Percentiles rank a stretch among this genome's conserved stretches.
Conservation (phyloP, 2,888 invertebrate genomes). For the Spicauda simplicius region DNA sequence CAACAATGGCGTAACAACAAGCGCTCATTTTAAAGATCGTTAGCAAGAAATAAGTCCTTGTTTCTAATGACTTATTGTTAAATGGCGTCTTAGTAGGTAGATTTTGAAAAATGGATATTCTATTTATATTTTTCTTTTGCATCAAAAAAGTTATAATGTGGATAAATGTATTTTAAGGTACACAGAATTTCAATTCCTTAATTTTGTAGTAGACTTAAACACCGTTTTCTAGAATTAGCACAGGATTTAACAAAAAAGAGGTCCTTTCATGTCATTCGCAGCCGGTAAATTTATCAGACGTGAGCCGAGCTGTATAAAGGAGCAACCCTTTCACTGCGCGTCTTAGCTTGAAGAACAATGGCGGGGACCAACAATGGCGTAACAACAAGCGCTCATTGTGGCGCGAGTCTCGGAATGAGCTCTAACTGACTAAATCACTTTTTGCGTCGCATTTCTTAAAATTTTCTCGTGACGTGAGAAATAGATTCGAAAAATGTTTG, state of each 20-base stretch:
- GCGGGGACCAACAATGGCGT: conserved; percentile 25
- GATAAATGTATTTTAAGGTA: too few relatives aligned
- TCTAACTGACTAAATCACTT: not conserved
- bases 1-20: conserved; percentile 29
- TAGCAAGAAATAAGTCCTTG: conserved; percentile 4
- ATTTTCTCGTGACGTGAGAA: too few relatives aligned
- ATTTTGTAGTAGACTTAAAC: conserved; percentile 3
- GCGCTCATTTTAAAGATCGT: conserved; percentile 6
- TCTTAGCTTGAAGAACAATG: conserved; percentile 16
- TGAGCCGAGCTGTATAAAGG: too few relatives aligned
- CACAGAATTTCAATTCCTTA: too few relatives aligned
- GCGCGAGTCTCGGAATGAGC: not conserved
- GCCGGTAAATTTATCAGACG: too few relatives aligned
- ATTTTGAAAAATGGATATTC: not conserved
- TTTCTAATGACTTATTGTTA: too few relatives aligned
- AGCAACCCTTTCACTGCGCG: too few relatives aligned
- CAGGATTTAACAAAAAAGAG: not conserved
- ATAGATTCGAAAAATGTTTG: too few relatives aligned
- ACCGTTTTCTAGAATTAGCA: not conserved
- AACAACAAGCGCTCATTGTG: conserved; percentile 11
- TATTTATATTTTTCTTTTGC: too few relatives aligned
- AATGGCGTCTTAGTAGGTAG: not conserved
- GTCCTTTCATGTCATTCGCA: too few relatives aligned
- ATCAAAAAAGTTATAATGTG: too few relatives aligned
- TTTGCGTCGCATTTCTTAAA: not conserved